phyloP scores from a whole-genome alignment of 2,113 vertebrate species.

The Manacus vitellinus region DNA sequence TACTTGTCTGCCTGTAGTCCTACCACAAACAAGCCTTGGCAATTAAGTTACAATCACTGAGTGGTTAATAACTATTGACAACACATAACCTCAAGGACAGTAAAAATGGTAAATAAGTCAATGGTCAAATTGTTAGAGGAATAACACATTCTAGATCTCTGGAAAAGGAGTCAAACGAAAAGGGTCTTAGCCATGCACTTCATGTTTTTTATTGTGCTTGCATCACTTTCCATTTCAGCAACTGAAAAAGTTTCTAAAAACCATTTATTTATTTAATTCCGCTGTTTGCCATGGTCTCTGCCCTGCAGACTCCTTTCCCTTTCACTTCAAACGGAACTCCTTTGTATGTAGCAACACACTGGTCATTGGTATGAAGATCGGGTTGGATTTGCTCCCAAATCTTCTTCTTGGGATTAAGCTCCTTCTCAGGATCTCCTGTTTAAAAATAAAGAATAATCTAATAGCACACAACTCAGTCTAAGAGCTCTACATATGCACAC shows the following conservation, averaged over 20 bases:
- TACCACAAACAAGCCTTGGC: background rate
- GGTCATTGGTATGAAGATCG: constrained; percentile 85
- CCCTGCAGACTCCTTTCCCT: constrained; percentile 91
- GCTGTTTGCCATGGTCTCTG: constrained; percentile 91
- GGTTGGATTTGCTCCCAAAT: constrained; percentile 97
- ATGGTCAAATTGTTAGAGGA: background rate
- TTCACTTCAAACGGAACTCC: constrained; percentile 89
- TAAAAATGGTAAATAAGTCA: background rate
- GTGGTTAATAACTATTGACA: background rate
- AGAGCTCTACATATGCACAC: background rate
- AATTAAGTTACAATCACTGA: background rate
- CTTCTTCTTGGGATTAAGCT: constrained; percentile 98
- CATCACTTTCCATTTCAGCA: constrained; percentile 33
- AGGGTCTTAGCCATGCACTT: background rate
- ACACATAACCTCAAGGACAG: background rate
- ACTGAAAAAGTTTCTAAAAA: background rate
- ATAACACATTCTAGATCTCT: background rate
- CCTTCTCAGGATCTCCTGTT: constrained; percentile 93
- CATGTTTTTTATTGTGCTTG: constrained; percentile 58
- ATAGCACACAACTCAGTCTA: background rate
- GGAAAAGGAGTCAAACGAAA: background rate
- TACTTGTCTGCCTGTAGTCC: background rate
- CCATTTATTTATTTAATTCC: constrained; percentile 84
- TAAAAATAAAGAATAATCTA: constrained; percentile 3
- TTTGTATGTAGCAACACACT: constrained; percentile 92